phyloP scores from a whole-genome alignment of 1,140 invertebrate species.

The Sitobion miscanthi region DNA sequence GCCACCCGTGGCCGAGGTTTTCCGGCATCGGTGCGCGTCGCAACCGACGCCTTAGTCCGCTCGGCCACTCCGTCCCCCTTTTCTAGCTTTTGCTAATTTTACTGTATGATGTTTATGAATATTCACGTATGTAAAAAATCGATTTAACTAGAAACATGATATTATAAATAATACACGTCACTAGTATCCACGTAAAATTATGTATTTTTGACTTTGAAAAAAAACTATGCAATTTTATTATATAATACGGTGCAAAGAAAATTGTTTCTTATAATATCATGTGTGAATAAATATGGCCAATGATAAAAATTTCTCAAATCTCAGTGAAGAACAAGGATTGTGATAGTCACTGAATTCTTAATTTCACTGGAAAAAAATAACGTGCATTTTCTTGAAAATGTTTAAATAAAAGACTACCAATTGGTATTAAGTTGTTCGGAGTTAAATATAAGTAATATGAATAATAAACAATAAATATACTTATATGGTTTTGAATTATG shows the following conservation, averaged over 20 bases:
- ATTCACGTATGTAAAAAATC: neutral
- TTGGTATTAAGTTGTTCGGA: neutral
- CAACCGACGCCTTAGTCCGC: too few relatives aligned
- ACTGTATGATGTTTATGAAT: neutral
- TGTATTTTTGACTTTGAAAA: neutral
- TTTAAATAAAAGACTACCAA: neutral
- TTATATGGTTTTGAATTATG: too few relatives aligned
- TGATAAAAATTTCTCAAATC: too few relatives aligned
- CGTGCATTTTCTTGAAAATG: too few relatives aligned
- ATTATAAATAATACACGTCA: neutral
- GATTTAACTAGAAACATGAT: neutral
- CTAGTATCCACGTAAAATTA: neutral
- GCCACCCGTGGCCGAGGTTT: too few relatives aligned
- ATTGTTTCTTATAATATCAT: neutral
- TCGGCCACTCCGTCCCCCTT: too few relatives aligned
- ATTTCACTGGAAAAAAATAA: too few relatives aligned
- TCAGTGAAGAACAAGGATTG: too few relatives aligned
- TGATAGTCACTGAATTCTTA: too few relatives aligned
- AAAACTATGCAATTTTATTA: neutral
- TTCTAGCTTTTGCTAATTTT: neutral
- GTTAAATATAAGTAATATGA: neutral
- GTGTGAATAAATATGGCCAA: too few relatives aligned
- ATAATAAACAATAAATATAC: neutral
- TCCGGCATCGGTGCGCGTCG: too few relatives aligned
- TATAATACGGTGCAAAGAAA: neutral